phyloP scores from a whole-genome alignment of 2,113 vertebrate genomes.

The Tupaia tana region DNA sequence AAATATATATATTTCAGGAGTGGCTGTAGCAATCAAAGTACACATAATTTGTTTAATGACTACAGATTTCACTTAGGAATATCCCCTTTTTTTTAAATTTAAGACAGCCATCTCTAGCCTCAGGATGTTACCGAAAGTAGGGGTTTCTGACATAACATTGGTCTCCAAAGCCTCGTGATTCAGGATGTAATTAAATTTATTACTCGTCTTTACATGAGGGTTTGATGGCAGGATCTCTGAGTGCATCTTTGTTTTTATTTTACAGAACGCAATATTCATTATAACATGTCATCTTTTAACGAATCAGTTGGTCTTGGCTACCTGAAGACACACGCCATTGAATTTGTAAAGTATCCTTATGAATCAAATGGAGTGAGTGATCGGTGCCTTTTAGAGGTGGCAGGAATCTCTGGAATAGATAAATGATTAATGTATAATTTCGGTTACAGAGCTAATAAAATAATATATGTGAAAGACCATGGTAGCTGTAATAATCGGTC shows the following conservation, averaged over 20 bases:
- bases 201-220: slow-evolving; percentile 43
- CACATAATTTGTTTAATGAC: slow-evolving; percentile 17
- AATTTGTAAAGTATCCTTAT: slow-evolving; percentile 99
- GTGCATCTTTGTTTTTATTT: slow-evolving; percentile 77
- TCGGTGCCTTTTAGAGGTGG: neutral
- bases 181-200: neutral
- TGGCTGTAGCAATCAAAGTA: neutral
- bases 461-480: neutral
- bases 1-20: neutral
- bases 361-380: neutral
- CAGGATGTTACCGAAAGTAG: neutral
- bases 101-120: neutral
- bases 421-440: neutral
- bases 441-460: neutral
- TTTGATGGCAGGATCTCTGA: slow-evolving; percentile 20
- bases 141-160: neutral
- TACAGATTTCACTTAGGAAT: neutral
- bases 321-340: slow-evolving; percentile 98
- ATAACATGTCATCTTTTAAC: slow-evolving; percentile 99
- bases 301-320: slow-evolving; percentile 98
- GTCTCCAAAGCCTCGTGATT: neutral
- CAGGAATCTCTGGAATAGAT: neutral
- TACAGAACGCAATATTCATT: slow-evolving; percentile 96
- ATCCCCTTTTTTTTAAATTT: neutral
- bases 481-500: neutral